Evolutionary conservation across 2,113 vertebrate genomes (phyloP).

Genomic region (Rhynchomys soricoides): DNA sequence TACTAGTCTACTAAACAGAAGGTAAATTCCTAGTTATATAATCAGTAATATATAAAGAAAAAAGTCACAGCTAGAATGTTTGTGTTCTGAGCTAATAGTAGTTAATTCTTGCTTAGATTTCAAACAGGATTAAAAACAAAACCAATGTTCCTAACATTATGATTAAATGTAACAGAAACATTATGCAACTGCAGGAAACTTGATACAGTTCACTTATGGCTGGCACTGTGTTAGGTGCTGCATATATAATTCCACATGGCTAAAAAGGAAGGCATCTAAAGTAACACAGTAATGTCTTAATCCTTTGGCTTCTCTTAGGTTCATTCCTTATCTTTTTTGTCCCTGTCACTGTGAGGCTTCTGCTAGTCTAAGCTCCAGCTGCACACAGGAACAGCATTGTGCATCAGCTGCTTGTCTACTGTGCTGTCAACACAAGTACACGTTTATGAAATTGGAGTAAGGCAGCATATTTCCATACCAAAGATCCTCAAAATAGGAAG

Average conservation of each 20-base stretch:
- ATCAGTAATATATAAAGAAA: constrained; percentile 6
- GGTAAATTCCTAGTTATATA: constrained; percentile 49
- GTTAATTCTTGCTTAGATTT: constrained; percentile 51
- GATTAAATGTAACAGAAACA: constrained; percentile 55
- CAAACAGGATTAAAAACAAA: constrained; percentile 54
- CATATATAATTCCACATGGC: constrained; percentile 1
- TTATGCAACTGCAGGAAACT: neutral
- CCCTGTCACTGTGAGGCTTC: neutral
- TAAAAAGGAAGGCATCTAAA: constrained; percentile 30
- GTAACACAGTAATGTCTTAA: neutral
- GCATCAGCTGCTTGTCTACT: constrained; percentile 35
- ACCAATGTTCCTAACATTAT: constrained; percentile 21
- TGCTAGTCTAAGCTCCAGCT: neutral
- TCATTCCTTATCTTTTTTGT: constrained; percentile 37
- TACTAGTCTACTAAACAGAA: constrained; percentile 60
- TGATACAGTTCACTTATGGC: neutral
- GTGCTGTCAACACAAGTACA: constrained; percentile 35
- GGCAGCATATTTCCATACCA: constrained; percentile 25
- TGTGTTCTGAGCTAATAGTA: constrained; percentile 17
- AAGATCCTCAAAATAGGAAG: constrained; percentile 54
- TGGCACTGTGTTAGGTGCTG: constrained; percentile 5
- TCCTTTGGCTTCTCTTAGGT: neutral
- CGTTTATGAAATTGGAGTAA: constrained; percentile 42
- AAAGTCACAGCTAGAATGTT: constrained; percentile 28
- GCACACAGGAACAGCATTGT: neutral